phyloP scores from a whole-genome alignment of 2,113 vertebrate species.

The Ramphastos sulfuratus region DNA sequence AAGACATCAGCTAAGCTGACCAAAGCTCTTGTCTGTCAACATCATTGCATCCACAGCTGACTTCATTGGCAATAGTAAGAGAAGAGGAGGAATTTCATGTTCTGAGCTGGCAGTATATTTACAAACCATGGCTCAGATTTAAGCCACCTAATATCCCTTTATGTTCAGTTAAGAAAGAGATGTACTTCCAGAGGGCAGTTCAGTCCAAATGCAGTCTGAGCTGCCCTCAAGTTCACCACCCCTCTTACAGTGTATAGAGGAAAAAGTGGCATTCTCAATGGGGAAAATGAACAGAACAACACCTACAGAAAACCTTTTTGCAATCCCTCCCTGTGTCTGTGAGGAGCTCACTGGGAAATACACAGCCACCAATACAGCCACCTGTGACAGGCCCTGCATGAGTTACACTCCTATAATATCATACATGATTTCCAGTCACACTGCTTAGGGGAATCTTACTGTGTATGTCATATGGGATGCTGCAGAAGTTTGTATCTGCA shows the following conservation, averaged over 20 bases:
- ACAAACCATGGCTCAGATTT: neutral
- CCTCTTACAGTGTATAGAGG: neutral
- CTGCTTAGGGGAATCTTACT: neutral
- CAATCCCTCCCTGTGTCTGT: neutral
- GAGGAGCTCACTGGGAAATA: neutral
- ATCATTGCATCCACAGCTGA: neutral
- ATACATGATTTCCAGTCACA: neutral
- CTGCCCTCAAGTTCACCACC: neutral
- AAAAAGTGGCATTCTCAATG: neutral
- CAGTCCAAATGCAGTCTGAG: neutral
- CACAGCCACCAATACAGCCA: neutral
- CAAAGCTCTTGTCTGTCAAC: neutral
- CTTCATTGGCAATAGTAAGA: neutral
- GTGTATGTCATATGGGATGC: neutral
- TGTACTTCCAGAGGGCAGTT: neutral
- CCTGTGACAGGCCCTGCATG: rapidly evolving
- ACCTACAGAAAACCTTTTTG: neutral
- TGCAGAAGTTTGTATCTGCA: neutral
- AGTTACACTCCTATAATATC: neutral
- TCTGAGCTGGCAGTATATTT: neutral
- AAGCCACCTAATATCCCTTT: neutral
- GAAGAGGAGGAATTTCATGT: neutral
- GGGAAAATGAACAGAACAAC: neutral
- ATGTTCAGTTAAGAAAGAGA: neutral
- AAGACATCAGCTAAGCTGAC: neutral